Evolutionary conservation across 2,888 invertebrate genomes (phyloP), one percentile per base, ranked within the genome.

Genomic region (Pharmacophagus antenor): DNA sequence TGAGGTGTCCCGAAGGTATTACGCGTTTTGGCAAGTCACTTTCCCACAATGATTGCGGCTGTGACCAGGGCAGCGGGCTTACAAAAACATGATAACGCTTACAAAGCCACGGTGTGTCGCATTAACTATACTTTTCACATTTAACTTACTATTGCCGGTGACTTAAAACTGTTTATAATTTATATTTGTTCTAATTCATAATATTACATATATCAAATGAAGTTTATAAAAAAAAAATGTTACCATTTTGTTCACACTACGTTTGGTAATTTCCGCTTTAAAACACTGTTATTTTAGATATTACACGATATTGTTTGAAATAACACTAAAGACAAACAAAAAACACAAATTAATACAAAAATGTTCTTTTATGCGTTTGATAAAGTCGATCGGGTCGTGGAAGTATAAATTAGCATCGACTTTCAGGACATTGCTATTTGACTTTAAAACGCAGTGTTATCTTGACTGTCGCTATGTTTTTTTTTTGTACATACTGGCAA

Each of bases 21-120:
- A 66, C 62, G 64, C 41, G 64, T 69, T 74, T 72, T 68, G 64
- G 76, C 80, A 77, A 82, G 80, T 82, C 81, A 82, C 69, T 78
- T 79, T 81, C 81, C 74, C 81, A 81, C 81, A 74, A 72, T 67
- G 70, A 69, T 68, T 65, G 57, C 44, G 50, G 49, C 44, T 65
- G 67, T 65, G 66, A 66, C 61, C 67, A 70, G 58, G 62, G 65
- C 65, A 63, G 62, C 56, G 58, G 61, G 50, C 64, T 62, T 63
- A 67, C 61, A 69, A 71, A 69, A 69, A 69, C 68, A 67, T 60
- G 62, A 63, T 63, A 63, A 64, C 57, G 62, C 60, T 58, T 58
- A 62, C 56, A 49, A 44, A 58, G 54, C 54, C 47, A 51, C 42
- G 51, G 54, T 46, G 53, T 48, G 37, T 37, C 22, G 22, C 46